Evolutionary conservation across 2,113 vertebrate species (phyloP).

Genomic region (Bubo scandiacus): DNA sequence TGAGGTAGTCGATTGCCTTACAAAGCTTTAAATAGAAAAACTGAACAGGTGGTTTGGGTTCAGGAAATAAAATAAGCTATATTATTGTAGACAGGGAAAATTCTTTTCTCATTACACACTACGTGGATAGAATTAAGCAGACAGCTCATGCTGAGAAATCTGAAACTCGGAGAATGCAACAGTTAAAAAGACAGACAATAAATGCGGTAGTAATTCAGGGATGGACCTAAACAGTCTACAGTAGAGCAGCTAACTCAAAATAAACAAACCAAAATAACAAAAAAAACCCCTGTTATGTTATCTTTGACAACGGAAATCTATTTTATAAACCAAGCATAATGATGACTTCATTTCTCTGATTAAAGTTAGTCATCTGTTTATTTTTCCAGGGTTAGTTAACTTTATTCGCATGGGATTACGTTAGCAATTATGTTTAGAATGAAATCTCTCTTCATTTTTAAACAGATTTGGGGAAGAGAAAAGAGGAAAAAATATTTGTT

Average conservation of each 20-base stretch:
- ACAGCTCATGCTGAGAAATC: conserved; percentile 79
- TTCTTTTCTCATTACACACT: conserved; percentile 73
- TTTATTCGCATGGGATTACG: conserved; percentile 80
- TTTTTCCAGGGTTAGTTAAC: conserved; percentile 88
- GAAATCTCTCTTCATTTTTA: conserved; percentile 64
- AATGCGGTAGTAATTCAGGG: conserved; percentile 48
- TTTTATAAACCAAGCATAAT: conserved; percentile 87
- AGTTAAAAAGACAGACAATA: conserved; percentile 67
- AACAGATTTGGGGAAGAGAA: conserved; percentile 50
- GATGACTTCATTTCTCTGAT: conserved; percentile 91
- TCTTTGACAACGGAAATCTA: conserved; percentile 56
- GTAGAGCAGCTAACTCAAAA: conserved; percentile 47
- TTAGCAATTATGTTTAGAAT: conserved; percentile 80
- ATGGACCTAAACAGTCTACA: conserved; percentile 42
- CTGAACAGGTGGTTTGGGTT: conserved; percentile 75
- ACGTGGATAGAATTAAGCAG: conserved; percentile 71
- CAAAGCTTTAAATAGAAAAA: conserved; percentile 64
- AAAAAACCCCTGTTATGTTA: not conserved
- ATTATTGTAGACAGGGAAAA: conserved; percentile 69
- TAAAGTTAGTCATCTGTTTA: conserved; percentile 88
- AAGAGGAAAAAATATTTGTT: conserved; percentile 46
- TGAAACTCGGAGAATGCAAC: conserved; percentile 70
- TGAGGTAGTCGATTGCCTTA: conserved; percentile 43
- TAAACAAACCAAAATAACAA: conserved; percentile 27
- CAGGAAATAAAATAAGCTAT: conserved; percentile 71